Conservation (phyloP, 2,888 invertebrate species). For the Perizoma affinitatum region DNA sequence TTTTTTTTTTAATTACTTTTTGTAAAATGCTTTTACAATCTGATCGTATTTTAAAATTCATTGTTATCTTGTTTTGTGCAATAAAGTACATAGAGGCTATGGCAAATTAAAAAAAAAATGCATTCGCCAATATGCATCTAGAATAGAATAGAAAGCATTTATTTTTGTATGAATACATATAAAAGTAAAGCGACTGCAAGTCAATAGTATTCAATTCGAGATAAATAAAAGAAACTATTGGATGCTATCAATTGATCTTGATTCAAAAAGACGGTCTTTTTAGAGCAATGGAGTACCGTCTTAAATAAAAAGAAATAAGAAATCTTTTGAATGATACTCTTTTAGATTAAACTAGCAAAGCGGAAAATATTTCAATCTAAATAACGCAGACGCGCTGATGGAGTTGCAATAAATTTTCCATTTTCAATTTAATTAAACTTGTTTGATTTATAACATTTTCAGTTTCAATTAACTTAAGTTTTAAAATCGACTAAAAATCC, state of each 20-base stretch:
- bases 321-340: conserved; percentile 5
- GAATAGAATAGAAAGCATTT: no score
- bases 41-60: no score
- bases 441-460: neutral
- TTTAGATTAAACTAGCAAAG: conserved; percentile 2
- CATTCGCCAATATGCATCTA: no score
- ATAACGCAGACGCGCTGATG: conserved; percentile 20
- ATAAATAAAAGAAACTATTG: neutral
- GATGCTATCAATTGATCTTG: neutral
- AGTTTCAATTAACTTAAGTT: no score
- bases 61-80: no score
- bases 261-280: neutral
- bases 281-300: neutral
- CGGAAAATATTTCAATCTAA: conserved; percentile 27
- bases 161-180: no score
- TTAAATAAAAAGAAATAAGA: neutral
- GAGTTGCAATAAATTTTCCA: conserved; percentile 5
- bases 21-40: no score
- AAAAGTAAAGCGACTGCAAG: no score
- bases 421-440: neutral
- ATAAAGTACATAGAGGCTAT: no score
- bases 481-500: no score
- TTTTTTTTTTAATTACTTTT: no score
- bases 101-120: no score
- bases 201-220: neutral